Evolutionary conservation across 2,113 vertebrate genomes (phyloP).

Genomic region (Syrmaticus mikado): DNA sequence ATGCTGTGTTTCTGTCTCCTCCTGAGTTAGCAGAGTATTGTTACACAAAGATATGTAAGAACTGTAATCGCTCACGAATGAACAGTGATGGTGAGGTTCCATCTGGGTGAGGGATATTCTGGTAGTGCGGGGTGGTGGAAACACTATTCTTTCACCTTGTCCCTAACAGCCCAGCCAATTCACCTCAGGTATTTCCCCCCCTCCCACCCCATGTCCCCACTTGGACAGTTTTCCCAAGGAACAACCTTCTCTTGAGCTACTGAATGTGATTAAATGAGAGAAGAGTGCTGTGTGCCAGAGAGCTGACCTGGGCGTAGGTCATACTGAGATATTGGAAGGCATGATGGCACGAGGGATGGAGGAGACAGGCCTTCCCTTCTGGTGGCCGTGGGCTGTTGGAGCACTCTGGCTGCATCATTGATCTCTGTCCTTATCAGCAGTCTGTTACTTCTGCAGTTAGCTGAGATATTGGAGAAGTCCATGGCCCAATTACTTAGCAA

Average conservation of each 20-base stretch:
- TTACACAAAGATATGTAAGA: neutral
- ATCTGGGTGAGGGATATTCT: neutral
- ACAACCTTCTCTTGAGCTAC: neutral
- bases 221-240: neutral
- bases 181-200: neutral
- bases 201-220: too few relatives aligned
- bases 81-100: rapidly evolving
- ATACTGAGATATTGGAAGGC: neutral
- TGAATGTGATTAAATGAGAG: neutral
- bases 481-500: neutral
- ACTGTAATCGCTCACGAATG: neutral
- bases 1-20: neutral
- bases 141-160: neutral
- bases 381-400: neutral
- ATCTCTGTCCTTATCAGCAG: neutral
- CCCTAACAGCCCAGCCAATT: neutral
- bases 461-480: neutral
- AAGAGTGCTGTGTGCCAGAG: neutral
- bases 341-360: rapidly evolving
- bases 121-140: neutral
- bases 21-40: neutral
- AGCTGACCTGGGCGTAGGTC: neutral
- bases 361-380: neutral
- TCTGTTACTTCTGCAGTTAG: neutral
- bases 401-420: neutral